Evolutionary conservation across 2,888 invertebrate genomes (phyloP).

Genomic region (Hipparchia semele): DNA sequence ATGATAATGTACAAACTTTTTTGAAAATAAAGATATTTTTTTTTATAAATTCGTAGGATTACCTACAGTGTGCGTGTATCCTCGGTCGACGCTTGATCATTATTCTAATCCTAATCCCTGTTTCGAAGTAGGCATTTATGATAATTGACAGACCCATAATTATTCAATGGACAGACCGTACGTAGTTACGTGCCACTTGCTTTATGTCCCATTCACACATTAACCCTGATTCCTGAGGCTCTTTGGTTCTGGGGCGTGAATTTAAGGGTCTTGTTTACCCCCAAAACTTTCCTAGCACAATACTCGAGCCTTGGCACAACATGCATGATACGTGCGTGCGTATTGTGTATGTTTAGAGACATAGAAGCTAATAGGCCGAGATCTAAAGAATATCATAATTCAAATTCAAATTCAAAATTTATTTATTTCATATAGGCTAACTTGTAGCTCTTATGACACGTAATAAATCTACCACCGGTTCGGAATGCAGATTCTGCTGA

Average conservation of each 20-base stretch:
- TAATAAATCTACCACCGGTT: too few species aligned
- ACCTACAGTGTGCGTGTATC: constrained; percentile 3
- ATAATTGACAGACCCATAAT: constrained; percentile 9
- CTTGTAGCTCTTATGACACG: too few species aligned
- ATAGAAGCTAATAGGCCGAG: neutral
- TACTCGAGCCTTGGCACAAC: neutral
- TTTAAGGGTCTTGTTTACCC: constrained; percentile 24
- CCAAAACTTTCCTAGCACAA: constrained; percentile 17
- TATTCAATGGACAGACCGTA: too few species aligned
- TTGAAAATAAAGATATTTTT: too few species aligned
- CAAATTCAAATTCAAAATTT: too few species aligned
- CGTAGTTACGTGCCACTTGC: constrained; percentile 2
- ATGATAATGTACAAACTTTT: too few species aligned
- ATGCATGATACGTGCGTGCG: neutral
- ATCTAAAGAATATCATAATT: neutral
- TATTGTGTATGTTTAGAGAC: neutral
- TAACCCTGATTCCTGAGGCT: constrained; percentile 14
- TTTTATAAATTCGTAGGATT: too few species aligned
- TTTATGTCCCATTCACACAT: constrained; percentile 11
- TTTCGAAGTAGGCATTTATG: constrained; percentile 12
- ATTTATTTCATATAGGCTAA: too few species aligned
- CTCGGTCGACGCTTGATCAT: constrained; percentile 5
- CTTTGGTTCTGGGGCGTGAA: constrained; percentile 23
- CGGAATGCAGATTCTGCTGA: too few species aligned
- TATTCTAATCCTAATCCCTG: constrained; percentile 13